Evolutionary conservation across 2,797 vertebrate species (phyloP).

Genomic region (Nannoperca australis): DNA sequence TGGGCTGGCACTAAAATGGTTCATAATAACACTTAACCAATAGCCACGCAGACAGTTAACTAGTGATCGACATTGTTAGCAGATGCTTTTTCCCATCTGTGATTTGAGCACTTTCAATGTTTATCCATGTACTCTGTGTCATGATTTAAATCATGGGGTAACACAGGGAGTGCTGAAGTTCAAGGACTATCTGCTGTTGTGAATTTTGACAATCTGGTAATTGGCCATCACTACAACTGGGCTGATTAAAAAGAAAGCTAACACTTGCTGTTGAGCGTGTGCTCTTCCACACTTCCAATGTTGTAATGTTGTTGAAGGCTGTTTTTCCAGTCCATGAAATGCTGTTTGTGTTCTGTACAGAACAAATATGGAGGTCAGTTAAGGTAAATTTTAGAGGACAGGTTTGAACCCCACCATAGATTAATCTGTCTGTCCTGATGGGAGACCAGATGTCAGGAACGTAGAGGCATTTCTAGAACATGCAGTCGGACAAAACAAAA

Average conservation of each 20-base stretch:
- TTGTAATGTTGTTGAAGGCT: neutral
- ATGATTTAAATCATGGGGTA: too few relatives aligned
- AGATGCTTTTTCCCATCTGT: too few relatives aligned
- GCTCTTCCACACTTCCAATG: neutral
- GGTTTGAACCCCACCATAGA: neutral
- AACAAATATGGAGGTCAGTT: neutral
- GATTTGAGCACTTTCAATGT: neutral
- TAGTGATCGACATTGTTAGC: too few relatives aligned
- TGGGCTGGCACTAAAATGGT: too few relatives aligned
- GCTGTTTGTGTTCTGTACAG: neutral
- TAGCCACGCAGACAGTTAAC: too few relatives aligned
- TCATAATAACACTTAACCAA: too few relatives aligned
- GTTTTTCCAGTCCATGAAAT: neutral
- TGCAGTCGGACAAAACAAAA: neutral
- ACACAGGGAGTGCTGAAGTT: too few relatives aligned
- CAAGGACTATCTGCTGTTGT: neutral
- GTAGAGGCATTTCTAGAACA: neutral
- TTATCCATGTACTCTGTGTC: neutral
- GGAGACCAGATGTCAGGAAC: neutral
- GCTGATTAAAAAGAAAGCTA: neutral
- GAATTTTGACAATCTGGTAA: too few relatives aligned
- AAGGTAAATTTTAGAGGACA: neutral
- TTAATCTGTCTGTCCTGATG: neutral
- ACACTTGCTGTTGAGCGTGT: neutral
- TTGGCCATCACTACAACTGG: neutral